These are phyloP conservation scores for Xiphydria camelus DNA, from an alignment of 2,888 invertebrate species.

Conservation along the genomic window DNA sequence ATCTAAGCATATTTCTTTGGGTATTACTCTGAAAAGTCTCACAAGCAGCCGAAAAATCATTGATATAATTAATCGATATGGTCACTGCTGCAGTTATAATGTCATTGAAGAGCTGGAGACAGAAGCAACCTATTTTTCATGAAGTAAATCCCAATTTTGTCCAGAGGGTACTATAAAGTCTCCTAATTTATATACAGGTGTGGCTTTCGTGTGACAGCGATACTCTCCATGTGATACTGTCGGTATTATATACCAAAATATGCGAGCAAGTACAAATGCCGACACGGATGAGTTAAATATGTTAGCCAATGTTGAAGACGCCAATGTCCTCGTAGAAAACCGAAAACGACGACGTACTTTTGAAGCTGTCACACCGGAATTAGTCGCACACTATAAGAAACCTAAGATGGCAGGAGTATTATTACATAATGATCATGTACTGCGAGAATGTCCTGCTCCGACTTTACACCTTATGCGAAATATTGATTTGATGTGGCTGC, in stretches of 20 bases:
- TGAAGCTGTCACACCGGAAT: too few species aligned
- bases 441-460: neutral
- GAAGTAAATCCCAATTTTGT: constrained; percentile 16
- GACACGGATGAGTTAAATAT: too few species aligned
- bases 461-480: too few species aligned
- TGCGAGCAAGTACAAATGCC: neutral
- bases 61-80: constrained; percentile 22
- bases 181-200: constrained; percentile 17
- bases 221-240: constrained; percentile 25
- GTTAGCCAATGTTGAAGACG: too few species aligned
- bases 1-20: constrained; percentile 29
- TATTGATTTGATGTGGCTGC: constrained; percentile 17
- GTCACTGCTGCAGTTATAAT: constrained; percentile 30
- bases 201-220: constrained; percentile 26
- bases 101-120: constrained; percentile 23
- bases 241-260: constrained; percentile 25
- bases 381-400: too few species aligned
- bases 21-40: constrained; percentile 31
- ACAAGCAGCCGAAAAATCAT: constrained; percentile 32
- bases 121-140: constrained; percentile 5
- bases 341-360: too few species aligned
- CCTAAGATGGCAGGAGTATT: too few species aligned
- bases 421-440: neutral
- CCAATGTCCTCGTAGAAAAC: too few species aligned
- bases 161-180: constrained; percentile 18